These are phyloP conservation scores for Balanococcus diminutus DNA, from an alignment of 2,888 invertebrate genomes.

Conservation along the genomic window DNA sequence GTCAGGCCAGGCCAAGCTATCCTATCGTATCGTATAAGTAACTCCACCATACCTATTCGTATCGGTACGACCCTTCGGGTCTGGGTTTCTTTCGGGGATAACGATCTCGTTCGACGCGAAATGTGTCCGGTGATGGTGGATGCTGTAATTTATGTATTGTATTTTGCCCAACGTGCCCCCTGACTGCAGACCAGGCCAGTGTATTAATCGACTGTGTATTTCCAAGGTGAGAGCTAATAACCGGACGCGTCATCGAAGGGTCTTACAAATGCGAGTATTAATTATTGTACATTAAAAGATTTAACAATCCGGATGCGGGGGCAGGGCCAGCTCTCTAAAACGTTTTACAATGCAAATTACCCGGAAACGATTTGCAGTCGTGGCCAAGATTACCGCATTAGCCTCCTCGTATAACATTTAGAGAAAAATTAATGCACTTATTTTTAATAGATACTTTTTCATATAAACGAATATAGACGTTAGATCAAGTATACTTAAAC, in stretches of 20 bases:
- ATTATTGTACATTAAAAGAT: constrained; percentile 22
- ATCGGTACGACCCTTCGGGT: constrained; percentile 35
- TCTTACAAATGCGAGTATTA: constrained; percentile 2
- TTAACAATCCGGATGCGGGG: background rate
- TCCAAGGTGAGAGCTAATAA: constrained; percentile 15
- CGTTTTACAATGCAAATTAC: constrained; percentile 18
- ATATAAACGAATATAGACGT: background rate
- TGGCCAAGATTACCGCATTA: background rate
- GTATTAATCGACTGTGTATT: constrained; percentile 42
- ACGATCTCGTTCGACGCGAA: constrained; percentile 51
- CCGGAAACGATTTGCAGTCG: background rate
- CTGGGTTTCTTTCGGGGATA: constrained; percentile 43
- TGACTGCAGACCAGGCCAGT: background rate
- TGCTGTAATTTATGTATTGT: constrained; percentile 53
- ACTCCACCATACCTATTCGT: background rate
- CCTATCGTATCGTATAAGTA: constrained; percentile 12
- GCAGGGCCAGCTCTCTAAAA: background rate
- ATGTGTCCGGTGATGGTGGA: constrained; percentile 33
- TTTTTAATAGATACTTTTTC: too few species aligned
- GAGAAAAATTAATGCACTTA: too few species aligned
- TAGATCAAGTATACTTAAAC: too few species aligned
- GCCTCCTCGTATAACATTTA: background rate
- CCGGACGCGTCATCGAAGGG: constrained; percentile 3
- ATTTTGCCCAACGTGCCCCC: background rate
- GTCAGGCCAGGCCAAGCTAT: too few species aligned